Conservation (phyloP, 2,797 vertebrate genomes). For the Thalassophryne amazonica region DNA sequence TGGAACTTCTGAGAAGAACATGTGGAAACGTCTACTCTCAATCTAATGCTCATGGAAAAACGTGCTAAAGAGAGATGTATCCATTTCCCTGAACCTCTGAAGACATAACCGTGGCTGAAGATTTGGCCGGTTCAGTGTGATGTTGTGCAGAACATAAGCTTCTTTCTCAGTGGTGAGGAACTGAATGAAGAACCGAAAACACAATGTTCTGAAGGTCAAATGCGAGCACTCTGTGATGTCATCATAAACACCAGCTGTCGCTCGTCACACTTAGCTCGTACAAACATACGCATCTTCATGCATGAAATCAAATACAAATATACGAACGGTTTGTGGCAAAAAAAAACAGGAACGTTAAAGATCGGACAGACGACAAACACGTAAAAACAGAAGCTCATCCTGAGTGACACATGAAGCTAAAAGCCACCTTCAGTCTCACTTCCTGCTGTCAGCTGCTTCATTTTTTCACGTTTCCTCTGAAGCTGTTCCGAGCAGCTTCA, state of each 20-base stretch:
- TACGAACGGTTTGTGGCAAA: conserved; percentile 22
- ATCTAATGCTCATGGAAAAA: too few relatives aligned
- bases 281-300: not conserved
- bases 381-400: conserved; percentile 15
- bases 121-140: too few relatives aligned
- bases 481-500: conserved; percentile 53
- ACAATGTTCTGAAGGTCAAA: conserved; percentile 1
- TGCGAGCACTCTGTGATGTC: too few relatives aligned
- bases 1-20: too few relatives aligned
- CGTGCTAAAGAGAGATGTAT: too few relatives aligned
- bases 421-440: conserved; percentile 36
- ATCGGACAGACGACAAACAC: conserved; percentile 12
- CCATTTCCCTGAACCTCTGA: too few relatives aligned
- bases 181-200: not conserved
- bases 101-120: too few relatives aligned
- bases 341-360: conserved; percentile 12
- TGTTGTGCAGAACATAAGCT: not conserved
- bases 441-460: conserved; percentile 38
- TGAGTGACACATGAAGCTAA: conserved; percentile 31
- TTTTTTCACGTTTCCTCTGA: conserved; percentile 58
- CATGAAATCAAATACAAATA: conserved; percentile 8
- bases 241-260: too few relatives aligned
- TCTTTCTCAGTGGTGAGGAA: conserved; percentile 9
- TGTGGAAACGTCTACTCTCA: too few relatives aligned
- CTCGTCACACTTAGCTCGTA: not conserved